Percentiles rank a stretch among this genome's conserved stretches.
Evolutionary conservation across 92 coral and sea anemone species (phyloP).

Genomic region (Porites lobata): DNA sequence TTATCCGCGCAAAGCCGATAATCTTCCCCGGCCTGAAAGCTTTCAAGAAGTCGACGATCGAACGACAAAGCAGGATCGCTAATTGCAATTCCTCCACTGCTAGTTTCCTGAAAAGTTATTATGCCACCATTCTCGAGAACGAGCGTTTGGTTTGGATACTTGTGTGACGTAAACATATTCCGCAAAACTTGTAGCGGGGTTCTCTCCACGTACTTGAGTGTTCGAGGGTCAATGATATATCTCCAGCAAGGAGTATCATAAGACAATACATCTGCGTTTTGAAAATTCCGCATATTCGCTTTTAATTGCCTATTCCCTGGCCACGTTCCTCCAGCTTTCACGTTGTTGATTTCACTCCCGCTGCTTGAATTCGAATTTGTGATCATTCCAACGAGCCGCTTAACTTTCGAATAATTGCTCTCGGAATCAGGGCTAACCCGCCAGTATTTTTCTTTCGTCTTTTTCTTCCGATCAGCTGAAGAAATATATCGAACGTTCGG

Average conservation of each 20-base stretch:
- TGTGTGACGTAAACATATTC: conserved; percentile 54
- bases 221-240: conserved; percentile 91
- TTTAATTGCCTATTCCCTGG: conserved; percentile 26
- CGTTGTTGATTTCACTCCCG: conserved; percentile 29
- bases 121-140: conserved; percentile 83
- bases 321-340: conserved; percentile 53
- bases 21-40: conserved; percentile 67
- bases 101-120: conserved; percentile 79
- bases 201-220: conserved; percentile 81
- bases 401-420: conserved; percentile 80
- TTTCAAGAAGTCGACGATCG: conserved; percentile 89
- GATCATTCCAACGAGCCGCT: conserved; percentile 85
- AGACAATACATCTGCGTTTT: conserved; percentile 92
- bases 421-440: conserved; percentile 78
- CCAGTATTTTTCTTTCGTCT: conserved; percentile 76
- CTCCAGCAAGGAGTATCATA: conserved; percentile 98
- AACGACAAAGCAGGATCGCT: conserved; percentile 91
- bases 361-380: conserved; percentile 76
- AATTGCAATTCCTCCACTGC: conserved; percentile 72
- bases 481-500: conserved; percentile 80
- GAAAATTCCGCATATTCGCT: conserved; percentile 71
- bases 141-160: conserved; percentile 65
- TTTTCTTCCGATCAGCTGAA: conserved; percentile 78
- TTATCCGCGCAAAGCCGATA: conserved; percentile 54
- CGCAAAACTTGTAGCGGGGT: conserved; percentile 76